phyloP scores from a whole-genome alignment of 1,140 invertebrate genomes.

The Helicoverpa armigera region DNA sequence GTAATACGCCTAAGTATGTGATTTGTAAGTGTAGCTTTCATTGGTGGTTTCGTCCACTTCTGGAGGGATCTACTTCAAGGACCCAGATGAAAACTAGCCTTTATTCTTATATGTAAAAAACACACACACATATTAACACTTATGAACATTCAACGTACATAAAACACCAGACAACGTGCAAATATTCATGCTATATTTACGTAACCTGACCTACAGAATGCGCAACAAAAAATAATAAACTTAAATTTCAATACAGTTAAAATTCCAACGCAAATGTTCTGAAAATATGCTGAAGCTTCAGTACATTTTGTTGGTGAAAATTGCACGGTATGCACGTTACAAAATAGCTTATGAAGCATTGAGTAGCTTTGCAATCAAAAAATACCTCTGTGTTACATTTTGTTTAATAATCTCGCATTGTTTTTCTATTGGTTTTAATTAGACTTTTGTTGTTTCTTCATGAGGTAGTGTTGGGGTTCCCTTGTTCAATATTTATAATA shows the following conservation, averaged over 20 bases:
- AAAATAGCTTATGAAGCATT: not conserved
- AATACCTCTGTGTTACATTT: not conserved
- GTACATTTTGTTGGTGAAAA: not conserved
- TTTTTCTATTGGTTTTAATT: not conserved
- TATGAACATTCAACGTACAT: too few relatives aligned
- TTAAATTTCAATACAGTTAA: not conserved
- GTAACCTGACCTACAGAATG: not conserved
- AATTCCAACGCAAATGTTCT: not conserved
- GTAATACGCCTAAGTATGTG: too few relatives aligned
- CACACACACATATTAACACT: too few relatives aligned
- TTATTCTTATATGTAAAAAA: too few relatives aligned
- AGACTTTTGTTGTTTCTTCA: not conserved
- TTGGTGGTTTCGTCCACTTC: too few relatives aligned
- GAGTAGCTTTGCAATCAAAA: not conserved
- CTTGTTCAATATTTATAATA: too few relatives aligned
- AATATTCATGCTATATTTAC: too few relatives aligned
- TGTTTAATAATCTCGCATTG: constrained; percentile 1
- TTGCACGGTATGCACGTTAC: not conserved
- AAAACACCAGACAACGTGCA: too few relatives aligned
- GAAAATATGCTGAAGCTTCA: not conserved
- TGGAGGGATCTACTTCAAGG: too few relatives aligned
- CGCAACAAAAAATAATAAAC: not conserved
- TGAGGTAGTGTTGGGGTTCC: not conserved
- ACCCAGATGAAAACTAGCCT: too few relatives aligned
- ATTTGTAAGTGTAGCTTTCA: too few relatives aligned